Evolutionary conservation across 1,140 invertebrate species (phyloP), one percentile per base, ranked within the genome.

Genomic region (Euborellia annulipes): DNA sequence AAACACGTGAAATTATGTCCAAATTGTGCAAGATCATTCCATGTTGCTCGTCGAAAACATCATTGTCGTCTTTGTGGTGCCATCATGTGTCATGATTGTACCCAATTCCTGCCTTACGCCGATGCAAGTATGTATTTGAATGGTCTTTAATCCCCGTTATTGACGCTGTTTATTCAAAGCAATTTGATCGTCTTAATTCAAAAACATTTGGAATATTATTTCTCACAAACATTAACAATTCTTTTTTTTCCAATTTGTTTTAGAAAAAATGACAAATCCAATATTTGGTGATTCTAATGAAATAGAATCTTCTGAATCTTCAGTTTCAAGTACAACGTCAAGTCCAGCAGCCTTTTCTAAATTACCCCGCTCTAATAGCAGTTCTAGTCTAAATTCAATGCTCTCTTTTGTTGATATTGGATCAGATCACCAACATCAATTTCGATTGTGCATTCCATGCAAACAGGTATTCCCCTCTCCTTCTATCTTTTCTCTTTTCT

Each of bases 51-150:
- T 44, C 68, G 93, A 47, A 85, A 93, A 62, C 94, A 98, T 68
- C 94, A 98, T 64, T 98, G 94, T 59, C 69, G 94, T 51, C 67
- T 98, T 3, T 98, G 94, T 71, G 94, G 95, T 1, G 83, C 83
- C 42, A 82, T 98, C 46, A 85, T 97, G 72, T 98, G 94, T 63
- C 74, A 92, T 60, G 78, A 82, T 52, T 98, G 94, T 62, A 96
- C 91, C 13, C 66, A 79, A 50, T 95, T 94, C 65, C 66, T 98
- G 48, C 73, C 83, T 30, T 69, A 90, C 55, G 67, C 75, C 42
- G 76, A 79, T 64, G 92, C 90, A 46, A 78, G 89, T 91, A 71
- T 73, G 79, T 75, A 54, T 43, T 27, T n/a, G n/a, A n/a, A n/a
- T n/a, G n/a, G n/a, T n/a, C n/a, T n/a, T n/a, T n/a, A n/a, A n/a